Percentiles rank a stretch among this genome's conserved stretches.
These are phyloP conservation scores for Cephalopholis sonnerati DNA, from an alignment of 2,113 vertebrate species.

Conservation along the genomic window DNA sequence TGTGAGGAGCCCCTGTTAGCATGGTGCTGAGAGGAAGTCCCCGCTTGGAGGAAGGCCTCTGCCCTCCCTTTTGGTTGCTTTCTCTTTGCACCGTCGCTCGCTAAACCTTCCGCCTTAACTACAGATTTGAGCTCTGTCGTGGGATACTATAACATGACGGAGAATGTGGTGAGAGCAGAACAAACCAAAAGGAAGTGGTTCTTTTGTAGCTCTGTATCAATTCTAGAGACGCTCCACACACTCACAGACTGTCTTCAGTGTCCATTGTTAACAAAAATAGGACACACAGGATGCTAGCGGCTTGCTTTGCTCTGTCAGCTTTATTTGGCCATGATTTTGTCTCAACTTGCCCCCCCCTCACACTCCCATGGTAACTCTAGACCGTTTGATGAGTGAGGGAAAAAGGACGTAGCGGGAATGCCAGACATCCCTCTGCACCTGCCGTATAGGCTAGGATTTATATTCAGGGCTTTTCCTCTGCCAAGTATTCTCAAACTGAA, in stretches of 20 bases:
- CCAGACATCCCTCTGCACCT: slow-evolving; percentile 71
- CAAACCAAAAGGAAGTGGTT: not conserved
- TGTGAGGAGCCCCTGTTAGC: slow-evolving; percentile 82
- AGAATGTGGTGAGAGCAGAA: not conserved
- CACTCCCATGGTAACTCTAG: slow-evolving; percentile 61
- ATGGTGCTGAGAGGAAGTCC: slow-evolving; percentile 81
- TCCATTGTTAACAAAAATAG: slow-evolving; percentile 2
- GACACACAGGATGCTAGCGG: slow-evolving; percentile 37
- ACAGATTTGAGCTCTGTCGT: slow-evolving; percentile 19
- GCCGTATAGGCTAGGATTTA: slow-evolving; percentile 54
- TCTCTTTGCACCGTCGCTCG: slow-evolving; percentile 53
- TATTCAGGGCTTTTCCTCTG: slow-evolving; percentile 40
- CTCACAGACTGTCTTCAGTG: not conserved
- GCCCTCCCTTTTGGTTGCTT: slow-evolving; percentile 51
- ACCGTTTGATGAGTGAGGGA: slow-evolving; percentile 70
- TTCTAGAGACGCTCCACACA: not conserved
- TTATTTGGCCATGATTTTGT: slow-evolving; percentile 47
- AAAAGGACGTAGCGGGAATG: slow-evolving; percentile 45
- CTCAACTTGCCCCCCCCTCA: slow-evolving; percentile 37
- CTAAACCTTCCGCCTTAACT: slow-evolving; percentile 22
- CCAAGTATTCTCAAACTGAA: slow-evolving; percentile 22
- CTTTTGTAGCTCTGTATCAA: slow-evolving; percentile 3
- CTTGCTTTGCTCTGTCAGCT: slow-evolving; percentile 27
- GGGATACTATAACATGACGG: not conserved
- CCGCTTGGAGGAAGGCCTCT: slow-evolving; percentile 73